phyloP scores from a whole-genome alignment of 64 coral and sea anemone species.

The Cladopsammia gracilis region DNA sequence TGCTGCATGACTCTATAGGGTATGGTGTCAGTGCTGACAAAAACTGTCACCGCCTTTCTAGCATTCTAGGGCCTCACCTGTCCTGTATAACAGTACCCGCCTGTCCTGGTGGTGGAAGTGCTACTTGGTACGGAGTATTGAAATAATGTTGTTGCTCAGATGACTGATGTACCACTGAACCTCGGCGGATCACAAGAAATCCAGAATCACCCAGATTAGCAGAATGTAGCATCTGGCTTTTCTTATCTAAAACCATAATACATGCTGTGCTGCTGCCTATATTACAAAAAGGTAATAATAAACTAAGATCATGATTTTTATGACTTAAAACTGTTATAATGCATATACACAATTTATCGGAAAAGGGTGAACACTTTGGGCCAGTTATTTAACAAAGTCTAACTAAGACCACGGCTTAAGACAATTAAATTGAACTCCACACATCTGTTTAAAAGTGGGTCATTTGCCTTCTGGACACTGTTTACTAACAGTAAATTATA shows the following conservation, averaged over 20 bases:
- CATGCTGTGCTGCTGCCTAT: constrained; percentile 96
- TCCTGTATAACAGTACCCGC: constrained; percentile 96
- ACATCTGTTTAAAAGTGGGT: too few species aligned
- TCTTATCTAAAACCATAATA: constrained; percentile 95
- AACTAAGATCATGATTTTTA: too few species aligned
- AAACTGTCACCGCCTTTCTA: background rate
- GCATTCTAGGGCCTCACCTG: constrained; percentile 50
- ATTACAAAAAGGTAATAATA: background rate
- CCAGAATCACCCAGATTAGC: constrained; percentile 98
- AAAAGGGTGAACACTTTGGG: too few species aligned
- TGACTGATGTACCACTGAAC: constrained; percentile 91
- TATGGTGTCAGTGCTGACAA: too few species aligned
- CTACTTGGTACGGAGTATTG: constrained; percentile 97
- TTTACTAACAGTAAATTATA: too few species aligned
- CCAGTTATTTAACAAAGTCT: too few species aligned
- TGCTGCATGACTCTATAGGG: too few species aligned
- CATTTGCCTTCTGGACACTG: too few species aligned
- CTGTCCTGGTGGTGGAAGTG: constrained; percentile 95
- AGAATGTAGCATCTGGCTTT: constrained; percentile 91
- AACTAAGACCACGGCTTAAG: too few species aligned
- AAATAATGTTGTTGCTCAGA: constrained; percentile 99
- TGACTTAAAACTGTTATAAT: too few species aligned
- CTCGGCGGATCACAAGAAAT: constrained; percentile 89
- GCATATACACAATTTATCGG: too few species aligned
- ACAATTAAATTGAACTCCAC: too few species aligned